These are phyloP conservation scores for Meleagris gallopavo DNA, from an alignment of 2,113 vertebrate species.

Conservation along the genomic window DNA sequence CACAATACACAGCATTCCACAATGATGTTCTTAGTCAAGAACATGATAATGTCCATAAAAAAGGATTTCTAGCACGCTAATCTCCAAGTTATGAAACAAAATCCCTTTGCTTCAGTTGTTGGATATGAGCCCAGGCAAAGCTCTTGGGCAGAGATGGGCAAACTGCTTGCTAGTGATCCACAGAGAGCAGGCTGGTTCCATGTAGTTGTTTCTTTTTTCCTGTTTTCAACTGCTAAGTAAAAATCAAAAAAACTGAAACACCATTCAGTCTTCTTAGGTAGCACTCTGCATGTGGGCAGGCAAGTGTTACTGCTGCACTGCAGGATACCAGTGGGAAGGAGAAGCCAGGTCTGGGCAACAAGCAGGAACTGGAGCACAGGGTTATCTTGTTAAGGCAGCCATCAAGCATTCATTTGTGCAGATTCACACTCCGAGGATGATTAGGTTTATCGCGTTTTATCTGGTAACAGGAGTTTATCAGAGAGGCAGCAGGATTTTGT, in stretches of 20 bases:
- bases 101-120: background rate
- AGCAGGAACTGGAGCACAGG: background rate
- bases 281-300: background rate
- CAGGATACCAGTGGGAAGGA: background rate
- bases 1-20: background rate
- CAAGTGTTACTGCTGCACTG: background rate
- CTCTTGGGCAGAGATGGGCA: background rate
- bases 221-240: background rate
- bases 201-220: background rate
- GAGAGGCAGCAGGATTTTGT: background rate
- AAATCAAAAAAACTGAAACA: background rate
- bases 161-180: background rate
- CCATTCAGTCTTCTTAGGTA: background rate
- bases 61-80: background rate
- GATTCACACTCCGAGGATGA: background rate
- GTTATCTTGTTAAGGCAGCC: background rate
- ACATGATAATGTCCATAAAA: background rate
- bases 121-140: background rate
- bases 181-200: background rate
- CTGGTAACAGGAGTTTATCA: background rate
- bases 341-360: background rate
- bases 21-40: background rate
- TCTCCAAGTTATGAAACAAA: background rate
- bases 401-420: background rate
- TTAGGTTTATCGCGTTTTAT: background rate